phyloP scores from a whole-genome alignment of 2,797 vertebrate species.

The Sternotherus odoratus region DNA sequence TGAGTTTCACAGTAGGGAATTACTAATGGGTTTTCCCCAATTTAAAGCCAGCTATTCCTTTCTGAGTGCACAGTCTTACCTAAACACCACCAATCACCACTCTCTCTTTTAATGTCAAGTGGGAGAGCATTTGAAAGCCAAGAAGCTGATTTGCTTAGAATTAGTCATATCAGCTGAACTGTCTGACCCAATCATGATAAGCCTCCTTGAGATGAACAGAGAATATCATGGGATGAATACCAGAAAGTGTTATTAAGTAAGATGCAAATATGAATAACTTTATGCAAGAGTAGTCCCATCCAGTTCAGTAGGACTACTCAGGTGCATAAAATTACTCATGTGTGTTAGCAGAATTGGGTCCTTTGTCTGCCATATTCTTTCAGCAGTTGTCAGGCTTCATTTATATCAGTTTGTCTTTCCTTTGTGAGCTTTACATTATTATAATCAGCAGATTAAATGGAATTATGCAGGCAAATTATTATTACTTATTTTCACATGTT shows the following conservation, averaged over 20 bases:
- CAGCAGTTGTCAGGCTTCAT: constrained; percentile 46
- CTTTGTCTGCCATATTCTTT: constrained; percentile 7
- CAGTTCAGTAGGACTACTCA: background rate
- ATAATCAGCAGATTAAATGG: constrained; percentile 21
- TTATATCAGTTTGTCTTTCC: background rate
- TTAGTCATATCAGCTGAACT: background rate
- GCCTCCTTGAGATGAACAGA: background rate
- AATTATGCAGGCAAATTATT: constrained; percentile 32
- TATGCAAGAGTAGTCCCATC: background rate
- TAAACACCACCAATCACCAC: background rate
- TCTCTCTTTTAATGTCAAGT: background rate
- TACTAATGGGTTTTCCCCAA: constrained; percentile 18
- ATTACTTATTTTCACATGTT: constrained; percentile 32
- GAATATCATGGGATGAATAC: background rate
- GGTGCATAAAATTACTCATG: background rate
- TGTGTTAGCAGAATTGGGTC: background rate
- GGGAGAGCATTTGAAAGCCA: background rate
- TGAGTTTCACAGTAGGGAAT: constrained; percentile 6
- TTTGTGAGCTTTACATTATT: constrained; percentile 31
- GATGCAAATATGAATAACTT: constrained; percentile 6
- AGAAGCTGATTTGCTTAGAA: constrained; percentile 38
- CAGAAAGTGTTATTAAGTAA: background rate
- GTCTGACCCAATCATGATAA: background rate
- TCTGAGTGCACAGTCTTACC: background rate
- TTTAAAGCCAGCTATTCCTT: constrained; percentile 46